Percentiles rank a stretch among this genome's conserved stretches.
Evolutionary conservation across 1,140 invertebrate species (phyloP).

Genomic region (Dufourea novaeangliae): DNA sequence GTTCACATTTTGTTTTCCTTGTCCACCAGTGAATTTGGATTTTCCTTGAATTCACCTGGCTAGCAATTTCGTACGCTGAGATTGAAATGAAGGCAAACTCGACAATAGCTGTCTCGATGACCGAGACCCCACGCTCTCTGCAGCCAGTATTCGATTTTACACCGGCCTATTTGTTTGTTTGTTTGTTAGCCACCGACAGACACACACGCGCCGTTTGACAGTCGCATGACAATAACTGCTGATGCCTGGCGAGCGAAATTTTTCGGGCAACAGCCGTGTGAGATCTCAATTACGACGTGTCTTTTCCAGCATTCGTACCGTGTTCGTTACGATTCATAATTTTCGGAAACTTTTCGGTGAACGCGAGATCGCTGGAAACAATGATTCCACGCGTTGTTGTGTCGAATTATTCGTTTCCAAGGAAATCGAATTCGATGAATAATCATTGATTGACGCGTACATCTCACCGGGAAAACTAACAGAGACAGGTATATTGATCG

Average conservation of each 20-base stretch:
- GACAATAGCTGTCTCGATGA: constrained; percentile 40
- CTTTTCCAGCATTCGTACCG: too few relatives aligned
- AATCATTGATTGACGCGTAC: too few relatives aligned
- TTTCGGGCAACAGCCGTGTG: not conserved
- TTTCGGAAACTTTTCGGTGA: not conserved
- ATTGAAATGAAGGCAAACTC: constrained; percentile 23
- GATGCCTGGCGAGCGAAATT: constrained; percentile 9
- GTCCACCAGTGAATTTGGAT: not conserved
- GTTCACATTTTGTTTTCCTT: not conserved
- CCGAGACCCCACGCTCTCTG: constrained; percentile 31
- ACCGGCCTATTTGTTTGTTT: constrained; percentile 1
- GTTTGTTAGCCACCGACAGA: not conserved
- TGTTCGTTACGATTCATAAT: not conserved
- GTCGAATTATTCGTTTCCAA: not conserved
- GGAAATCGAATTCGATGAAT: not conserved
- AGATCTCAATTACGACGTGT: not conserved
- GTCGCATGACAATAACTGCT: constrained; percentile 14
- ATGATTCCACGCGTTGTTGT: not conserved
- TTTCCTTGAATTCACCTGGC: not conserved
- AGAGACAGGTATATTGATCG: too few relatives aligned
- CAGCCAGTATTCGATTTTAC: constrained; percentile 18
- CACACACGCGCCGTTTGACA: too few relatives aligned
- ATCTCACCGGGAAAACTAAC: too few relatives aligned
- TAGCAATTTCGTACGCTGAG: not conserved
- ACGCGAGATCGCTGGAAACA: not conserved